Percentiles rank a stretch among this genome's conserved stretches.
These are phyloP conservation scores for Toxotes lorentzi DNA, from an alignment of 2,797 vertebrate genomes.

Conservation along the genomic window DNA sequence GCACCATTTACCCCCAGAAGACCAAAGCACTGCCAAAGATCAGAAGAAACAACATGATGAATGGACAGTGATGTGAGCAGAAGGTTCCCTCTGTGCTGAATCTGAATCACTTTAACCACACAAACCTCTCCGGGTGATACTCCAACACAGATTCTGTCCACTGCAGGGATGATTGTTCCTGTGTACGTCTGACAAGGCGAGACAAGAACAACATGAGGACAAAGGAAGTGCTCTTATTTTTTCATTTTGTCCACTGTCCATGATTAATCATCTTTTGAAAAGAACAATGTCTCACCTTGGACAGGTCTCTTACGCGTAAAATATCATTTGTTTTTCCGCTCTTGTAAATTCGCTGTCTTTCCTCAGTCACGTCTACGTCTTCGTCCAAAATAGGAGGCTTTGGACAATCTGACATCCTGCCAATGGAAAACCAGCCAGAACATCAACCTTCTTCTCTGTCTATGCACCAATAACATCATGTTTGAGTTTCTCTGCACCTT, in stretches of 20 bases:
- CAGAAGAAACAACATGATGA: not conserved
- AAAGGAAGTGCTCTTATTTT: not conserved
- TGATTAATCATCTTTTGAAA: not conserved
- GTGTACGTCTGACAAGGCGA: conserved; percentile 85
- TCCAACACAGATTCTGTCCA: conserved; percentile 92
- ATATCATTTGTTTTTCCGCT: conserved; percentile 87
- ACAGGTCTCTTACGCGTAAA: conserved; percentile 89
- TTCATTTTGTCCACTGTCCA: not conserved
- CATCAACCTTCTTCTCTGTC: not conserved
- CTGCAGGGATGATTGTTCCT: conserved; percentile 87
- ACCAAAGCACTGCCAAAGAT: conserved; percentile 92
- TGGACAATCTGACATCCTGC: conserved; percentile 84
- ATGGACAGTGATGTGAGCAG: not conserved
- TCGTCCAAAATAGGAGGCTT: conserved; percentile 83
- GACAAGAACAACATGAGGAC: not conserved
- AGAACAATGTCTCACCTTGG: conserved; percentile 85
- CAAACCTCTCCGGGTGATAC: conserved; percentile 93
- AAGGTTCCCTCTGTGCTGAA: not conserved
- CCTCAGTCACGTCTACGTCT: conserved; percentile 92
- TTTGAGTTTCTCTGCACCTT: not conserved
- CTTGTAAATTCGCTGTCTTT: conserved; percentile 88
- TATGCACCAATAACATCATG: not conserved
- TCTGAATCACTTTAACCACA: not conserved
- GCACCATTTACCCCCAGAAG: conserved; percentile 96
- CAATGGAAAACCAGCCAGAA: not conserved